Conservation (phyloP, 2,113 vertebrate genomes). For the Poicephalus gulielmi region DNA sequence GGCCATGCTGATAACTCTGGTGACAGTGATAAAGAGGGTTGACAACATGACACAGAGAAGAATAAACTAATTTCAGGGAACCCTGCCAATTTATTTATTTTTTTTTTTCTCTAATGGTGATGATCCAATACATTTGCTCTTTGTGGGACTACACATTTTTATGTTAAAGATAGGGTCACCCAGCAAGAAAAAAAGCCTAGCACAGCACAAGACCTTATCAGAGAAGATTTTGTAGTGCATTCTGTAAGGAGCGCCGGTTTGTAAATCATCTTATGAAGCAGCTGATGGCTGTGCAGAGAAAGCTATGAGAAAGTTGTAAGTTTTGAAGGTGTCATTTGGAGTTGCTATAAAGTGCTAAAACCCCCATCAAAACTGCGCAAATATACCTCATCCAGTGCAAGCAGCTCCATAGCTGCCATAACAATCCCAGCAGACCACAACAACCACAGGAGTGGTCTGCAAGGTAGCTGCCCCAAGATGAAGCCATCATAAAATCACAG, state of each 20-base stretch:
- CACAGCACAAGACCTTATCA: neutral
- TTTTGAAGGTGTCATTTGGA: neutral
- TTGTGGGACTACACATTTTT: neutral
- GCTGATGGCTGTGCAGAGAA: neutral
- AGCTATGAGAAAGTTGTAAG: neutral
- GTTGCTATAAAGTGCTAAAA: neutral
- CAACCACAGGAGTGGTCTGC: neutral
- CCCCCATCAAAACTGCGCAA: neutral
- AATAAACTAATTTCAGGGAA: conserved; percentile 1
- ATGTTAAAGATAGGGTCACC: neutral
- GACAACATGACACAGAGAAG: conserved; percentile 43
- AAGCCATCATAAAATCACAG: neutral
- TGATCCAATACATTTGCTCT: neutral
- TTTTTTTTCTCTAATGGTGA: neutral
- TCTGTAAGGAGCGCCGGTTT: neutral
- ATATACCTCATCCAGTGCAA: neutral
- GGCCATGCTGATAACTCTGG: conserved; percentile 36
- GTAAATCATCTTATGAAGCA: neutral
- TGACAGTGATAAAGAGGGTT: conserved; percentile 40
- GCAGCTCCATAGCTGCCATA: neutral
- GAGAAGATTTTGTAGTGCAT: neutral
- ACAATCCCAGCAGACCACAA: neutral
- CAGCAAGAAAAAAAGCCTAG: neutral
- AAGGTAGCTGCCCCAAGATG: neutral
- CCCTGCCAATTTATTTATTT: neutral